Base-by-base conservation (phyloP, 2,797 vertebrate genomes). In the Acanthurus tractus region DNA sequence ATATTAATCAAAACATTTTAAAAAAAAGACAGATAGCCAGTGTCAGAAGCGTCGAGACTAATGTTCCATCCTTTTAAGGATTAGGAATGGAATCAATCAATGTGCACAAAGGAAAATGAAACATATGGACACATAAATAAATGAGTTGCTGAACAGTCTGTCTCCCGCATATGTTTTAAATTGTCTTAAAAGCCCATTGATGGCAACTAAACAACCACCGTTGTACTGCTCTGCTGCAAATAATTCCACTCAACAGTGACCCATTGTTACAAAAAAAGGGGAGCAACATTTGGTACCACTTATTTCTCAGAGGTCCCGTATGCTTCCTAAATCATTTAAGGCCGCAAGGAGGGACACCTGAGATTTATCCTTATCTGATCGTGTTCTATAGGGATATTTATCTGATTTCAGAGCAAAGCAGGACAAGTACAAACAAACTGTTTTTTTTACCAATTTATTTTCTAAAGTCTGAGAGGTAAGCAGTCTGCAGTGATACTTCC, bases 271-370 rank as follows among this genome's bases (percentile, higher is more conserved):
- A 63, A 64, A 75, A 85, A 75, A 69, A 6, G 5, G 29, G 50
- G 49, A 67, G 23, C 42, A 86, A 90, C 93, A 94, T 95, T 94
- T 96, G 94, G 92, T 86, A 86, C 67, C 90, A 93, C 80, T 96
- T 95, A 94, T 85, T 74, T 85, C 66, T 86, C 72, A 89, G 72
- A 68, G 64, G 62, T 91, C 83, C 85, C 89, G 90, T 76, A 84
- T 91, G 89, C 66, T 81, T 88, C 74, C 79, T 81, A 17, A 52
- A 77, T 55, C 65, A 52, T 80, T 61, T 67, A 49, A 74, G 74
- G 70, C 79, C 72, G 59, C 46, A 54, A 59, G 63, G 62, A 68
- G 25, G 23, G 54, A 77, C 78, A 84, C 74, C 61, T 85, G 63
- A 83, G 82, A 83, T 81, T 76, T 76, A 64, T 50, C 56, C 79